Base-by-base conservation (phyloP, 2,797 vertebrate species). In the Phrynocephalus forsythii region DNA sequence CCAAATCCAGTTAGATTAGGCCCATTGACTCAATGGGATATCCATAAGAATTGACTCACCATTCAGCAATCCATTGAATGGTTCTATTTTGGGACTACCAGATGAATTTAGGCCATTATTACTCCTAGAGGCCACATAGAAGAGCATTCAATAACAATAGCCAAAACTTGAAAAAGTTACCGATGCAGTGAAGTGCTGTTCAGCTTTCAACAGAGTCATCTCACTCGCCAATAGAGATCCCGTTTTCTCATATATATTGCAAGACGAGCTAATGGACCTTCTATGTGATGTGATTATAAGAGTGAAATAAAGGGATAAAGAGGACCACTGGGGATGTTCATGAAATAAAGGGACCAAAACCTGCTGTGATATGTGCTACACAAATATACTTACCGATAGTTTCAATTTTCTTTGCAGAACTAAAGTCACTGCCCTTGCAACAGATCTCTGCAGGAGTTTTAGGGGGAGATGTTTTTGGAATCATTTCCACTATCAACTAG, bases 161-260 rank as follows among this genome's bases (percentile, higher is more conserved):
- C 60, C 56, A 63, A 1, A 63, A 63, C 60, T 63, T 63, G 60
- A 18, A 22, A 63, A 63, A 63, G 18, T 18, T 63, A 93, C 71
- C 60, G 88, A 91, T 92, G 92, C 92, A 92, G 93, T 92, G 79
- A 93, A 81, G 83, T 90, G 90, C n/a, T 86, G 92, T 94, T 91
- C 91, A 90, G 87, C 91, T 88, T 89, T 94, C 93, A 86, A 85
- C 90, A 85, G 28, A 89, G 82, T 73, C 77, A 85, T 91, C 92
- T 93, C 92, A 94, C 94, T 95, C 94, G 94, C 90, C 87, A 73
- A 11, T 38, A 82, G 84, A 92, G 93, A 87, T 77, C 81, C 83
- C 77, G 1, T 79, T 69, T 67, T 77, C 91, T 86, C 72, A 84
- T 88, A 16, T 56, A 76, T 52, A 81, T 87, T 63, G 69, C 76